Evolutionary conservation across 2,797 vertebrate genomes (phyloP).

Genomic region (Artibeus lituratus): DNA sequence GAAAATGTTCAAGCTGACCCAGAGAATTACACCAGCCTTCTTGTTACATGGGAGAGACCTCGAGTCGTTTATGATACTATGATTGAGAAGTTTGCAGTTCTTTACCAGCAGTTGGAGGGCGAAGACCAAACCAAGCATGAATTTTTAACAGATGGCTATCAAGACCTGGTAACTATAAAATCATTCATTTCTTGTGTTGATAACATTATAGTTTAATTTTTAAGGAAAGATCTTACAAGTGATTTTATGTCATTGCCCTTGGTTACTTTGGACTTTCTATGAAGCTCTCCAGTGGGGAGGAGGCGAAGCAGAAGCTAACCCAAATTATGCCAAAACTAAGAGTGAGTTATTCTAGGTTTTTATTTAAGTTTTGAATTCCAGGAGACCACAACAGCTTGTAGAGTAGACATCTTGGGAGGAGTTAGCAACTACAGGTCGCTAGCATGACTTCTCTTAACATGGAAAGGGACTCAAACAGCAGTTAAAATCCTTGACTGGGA

Average conservation of each 20-base stretch:
- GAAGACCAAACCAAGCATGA: slow-evolving; percentile 84
- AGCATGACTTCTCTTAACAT: background rate
- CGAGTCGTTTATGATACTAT: slow-evolving; percentile 92
- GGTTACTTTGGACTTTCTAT: background rate
- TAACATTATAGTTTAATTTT: background rate
- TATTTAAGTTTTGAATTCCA: background rate
- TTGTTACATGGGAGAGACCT: slow-evolving; percentile 96
- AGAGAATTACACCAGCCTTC: slow-evolving; percentile 93
- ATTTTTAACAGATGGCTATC: slow-evolving; percentile 97
- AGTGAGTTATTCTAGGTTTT: background rate
- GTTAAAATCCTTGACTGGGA: background rate
- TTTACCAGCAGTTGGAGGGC: slow-evolving; percentile 84
- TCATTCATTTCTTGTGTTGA: slow-evolving; percentile 64
- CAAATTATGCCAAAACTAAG: background rate
- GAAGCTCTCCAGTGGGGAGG: background rate
- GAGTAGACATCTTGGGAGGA: background rate
- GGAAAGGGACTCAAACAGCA: background rate
- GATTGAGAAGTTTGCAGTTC: slow-evolving; percentile 95
- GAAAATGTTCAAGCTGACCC: slow-evolving; percentile 91
- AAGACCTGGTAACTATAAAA: slow-evolving; percentile 93
- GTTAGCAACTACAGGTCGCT: background rate
- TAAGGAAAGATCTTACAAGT: slow-evolving; percentile 18
- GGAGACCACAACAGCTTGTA: background rate
- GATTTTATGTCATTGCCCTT: background rate
- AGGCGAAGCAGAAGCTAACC: background rate